phyloP scores from a whole-genome alignment of 2,113 vertebrate species.

The Lepus americanus region DNA sequence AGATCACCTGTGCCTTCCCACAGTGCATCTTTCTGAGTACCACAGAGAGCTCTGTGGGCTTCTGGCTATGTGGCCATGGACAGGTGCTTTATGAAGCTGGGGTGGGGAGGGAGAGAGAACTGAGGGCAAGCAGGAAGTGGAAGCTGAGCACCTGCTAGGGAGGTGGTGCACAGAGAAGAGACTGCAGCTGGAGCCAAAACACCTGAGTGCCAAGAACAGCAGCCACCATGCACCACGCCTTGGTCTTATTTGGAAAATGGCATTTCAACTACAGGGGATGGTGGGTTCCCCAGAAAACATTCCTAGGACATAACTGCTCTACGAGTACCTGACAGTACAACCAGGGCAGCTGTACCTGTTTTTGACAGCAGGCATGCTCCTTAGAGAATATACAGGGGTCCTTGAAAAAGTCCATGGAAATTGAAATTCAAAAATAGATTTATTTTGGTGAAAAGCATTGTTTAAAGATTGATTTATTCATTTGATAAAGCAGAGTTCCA shows the following conservation, averaged over 20 bases:
- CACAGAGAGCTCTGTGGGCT: not conserved
- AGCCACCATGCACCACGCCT: not conserved
- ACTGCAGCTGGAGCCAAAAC: not conserved
- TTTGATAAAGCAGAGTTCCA: too few species aligned
- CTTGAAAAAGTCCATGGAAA: too few species aligned
- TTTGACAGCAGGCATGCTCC: not conserved
- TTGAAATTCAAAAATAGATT: too few species aligned
- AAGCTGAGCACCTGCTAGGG: not conserved
- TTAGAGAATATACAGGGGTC: not conserved
- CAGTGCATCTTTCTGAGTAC: not conserved
- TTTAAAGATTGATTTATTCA: too few species aligned
- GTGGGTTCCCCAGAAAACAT: not conserved
- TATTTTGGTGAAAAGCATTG: too few species aligned
- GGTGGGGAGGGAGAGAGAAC: not conserved
- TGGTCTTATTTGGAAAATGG: not conserved
- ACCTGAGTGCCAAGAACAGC: too few species aligned
- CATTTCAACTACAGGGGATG: not conserved
- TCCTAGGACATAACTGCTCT: not conserved
- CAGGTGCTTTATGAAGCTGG: not conserved
- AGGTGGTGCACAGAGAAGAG: not conserved
- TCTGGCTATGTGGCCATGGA: not conserved
- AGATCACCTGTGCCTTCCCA: not conserved
- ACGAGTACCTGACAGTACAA: accelerated
- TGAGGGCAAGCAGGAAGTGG: accelerated
- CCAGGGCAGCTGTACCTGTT: accelerated